These are phyloP conservation scores for Paramormyrops hopkinsi DNA, from an alignment of 2,797 vertebrate species.

Conservation along the genomic window DNA sequence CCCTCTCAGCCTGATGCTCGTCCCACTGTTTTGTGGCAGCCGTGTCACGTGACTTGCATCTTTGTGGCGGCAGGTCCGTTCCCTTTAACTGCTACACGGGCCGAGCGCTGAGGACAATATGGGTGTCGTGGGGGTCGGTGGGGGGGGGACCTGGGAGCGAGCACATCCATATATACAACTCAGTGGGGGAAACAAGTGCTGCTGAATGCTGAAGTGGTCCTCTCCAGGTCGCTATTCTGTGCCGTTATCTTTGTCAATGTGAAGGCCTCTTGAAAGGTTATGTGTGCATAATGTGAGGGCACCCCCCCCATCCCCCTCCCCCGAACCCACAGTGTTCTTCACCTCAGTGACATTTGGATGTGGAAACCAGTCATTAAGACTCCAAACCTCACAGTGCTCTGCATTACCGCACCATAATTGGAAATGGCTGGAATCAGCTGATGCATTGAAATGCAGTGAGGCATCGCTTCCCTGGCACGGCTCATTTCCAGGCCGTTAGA, in stretches of 20 bases:
- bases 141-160: background rate
- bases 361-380: constrained; percentile 15
- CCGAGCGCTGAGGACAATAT: background rate
- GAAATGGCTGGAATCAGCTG: constrained; percentile 9
- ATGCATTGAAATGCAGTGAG: background rate
- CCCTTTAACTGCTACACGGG: background rate
- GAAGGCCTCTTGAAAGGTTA: background rate
- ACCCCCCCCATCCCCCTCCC: background rate
- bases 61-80: background rate
- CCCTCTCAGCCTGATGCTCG: background rate
- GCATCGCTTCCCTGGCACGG: background rate
- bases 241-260: constrained; percentile 6
- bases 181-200: background rate
- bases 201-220: background rate
- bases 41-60: background rate
- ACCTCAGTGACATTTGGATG: background rate
- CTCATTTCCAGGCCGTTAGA: background rate
- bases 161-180: background rate
- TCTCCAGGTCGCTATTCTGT: background rate
- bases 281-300: background rate
- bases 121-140: background rate
- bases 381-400: background rate
- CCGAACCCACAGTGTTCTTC: background rate
- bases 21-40: background rate
- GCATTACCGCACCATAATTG: constrained; percentile 19